Evolutionary conservation across 2,888 invertebrate genomes (phyloP).

Genomic region (Himalopsyche anomala): DNA sequence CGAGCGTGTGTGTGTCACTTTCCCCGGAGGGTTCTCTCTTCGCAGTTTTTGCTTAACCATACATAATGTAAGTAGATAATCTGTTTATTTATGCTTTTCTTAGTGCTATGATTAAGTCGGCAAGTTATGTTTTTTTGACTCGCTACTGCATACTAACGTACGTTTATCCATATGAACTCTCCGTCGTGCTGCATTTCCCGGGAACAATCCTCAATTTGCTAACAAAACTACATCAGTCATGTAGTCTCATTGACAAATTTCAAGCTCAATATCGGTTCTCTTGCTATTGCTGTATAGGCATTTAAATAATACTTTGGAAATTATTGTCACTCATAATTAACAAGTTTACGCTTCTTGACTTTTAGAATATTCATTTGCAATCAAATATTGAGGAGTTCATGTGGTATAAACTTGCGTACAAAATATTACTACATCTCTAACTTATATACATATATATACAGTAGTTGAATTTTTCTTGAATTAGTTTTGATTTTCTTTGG

Average conservation of each 20-base stretch:
- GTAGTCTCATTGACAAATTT: no score
- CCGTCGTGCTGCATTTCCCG: neutral
- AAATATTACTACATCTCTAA: constrained; percentile 28
- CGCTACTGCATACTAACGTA: constrained; percentile 35
- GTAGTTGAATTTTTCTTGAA: constrained; percentile 25
- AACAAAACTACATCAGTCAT: no score
- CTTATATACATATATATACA: constrained; percentile 14
- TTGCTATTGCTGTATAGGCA: no score
- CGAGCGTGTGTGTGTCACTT: constrained; percentile 58
- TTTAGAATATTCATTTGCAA: no score
- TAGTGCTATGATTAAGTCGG: constrained; percentile 43
- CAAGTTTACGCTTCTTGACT: no score
- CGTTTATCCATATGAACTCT: constrained; percentile 27
- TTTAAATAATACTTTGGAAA: no score
- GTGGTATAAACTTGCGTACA: neutral
- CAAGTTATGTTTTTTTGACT: constrained; percentile 38
- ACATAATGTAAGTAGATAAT: constrained; percentile 63
- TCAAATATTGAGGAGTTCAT: neutral
- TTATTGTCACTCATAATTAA: no score
- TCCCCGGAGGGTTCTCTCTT: constrained; percentile 56
- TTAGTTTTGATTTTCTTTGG: constrained; percentile 46
- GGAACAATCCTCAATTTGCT: no score
- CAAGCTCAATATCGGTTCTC: no score
- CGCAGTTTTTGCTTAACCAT: constrained; percentile 61
- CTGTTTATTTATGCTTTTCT: constrained; percentile 59